Conservation (phyloP, 2,113 vertebrate genomes). For the Platichthys flesus region DNA sequence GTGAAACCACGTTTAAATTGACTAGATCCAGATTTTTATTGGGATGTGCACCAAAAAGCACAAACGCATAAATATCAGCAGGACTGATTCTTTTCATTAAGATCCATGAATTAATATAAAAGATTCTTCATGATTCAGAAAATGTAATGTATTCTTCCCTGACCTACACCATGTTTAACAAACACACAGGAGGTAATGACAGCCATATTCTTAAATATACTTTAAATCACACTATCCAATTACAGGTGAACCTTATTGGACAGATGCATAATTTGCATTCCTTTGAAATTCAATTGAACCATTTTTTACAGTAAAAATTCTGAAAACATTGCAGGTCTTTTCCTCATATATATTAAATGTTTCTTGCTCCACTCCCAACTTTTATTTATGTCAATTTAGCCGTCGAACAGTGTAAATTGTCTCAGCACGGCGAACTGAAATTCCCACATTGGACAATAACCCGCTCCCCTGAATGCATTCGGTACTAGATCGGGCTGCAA, state of each 20-base stretch:
- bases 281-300: background rate
- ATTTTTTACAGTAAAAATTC: background rate
- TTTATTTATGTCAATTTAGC: slow-evolving; percentile 20
- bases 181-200: background rate
- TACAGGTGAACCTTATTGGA: background rate
- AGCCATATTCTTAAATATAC: background rate
- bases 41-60: background rate
- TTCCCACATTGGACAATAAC: slow-evolving; percentile 53
- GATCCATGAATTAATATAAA: no score
- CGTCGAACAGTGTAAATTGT: slow-evolving; percentile 23
- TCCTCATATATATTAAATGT: background rate
- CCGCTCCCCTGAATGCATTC: slow-evolving; percentile 28
- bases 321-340: slow-evolving; percentile 6
- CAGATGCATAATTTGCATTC: background rate
- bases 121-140: no score
- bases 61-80: no score
- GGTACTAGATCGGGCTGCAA: slow-evolving; percentile 27
- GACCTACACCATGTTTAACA: no score
- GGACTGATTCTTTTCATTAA: no score
- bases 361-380: background rate
- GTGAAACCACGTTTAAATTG: no score
- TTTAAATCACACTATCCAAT: background rate
- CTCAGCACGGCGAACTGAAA: slow-evolving; percentile 10
- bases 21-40: background rate
- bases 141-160: no score